These are phyloP conservation scores for Myotis pilosus DNA, from an alignment of 2,797 vertebrate genomes.

Conservation along the genomic window DNA sequence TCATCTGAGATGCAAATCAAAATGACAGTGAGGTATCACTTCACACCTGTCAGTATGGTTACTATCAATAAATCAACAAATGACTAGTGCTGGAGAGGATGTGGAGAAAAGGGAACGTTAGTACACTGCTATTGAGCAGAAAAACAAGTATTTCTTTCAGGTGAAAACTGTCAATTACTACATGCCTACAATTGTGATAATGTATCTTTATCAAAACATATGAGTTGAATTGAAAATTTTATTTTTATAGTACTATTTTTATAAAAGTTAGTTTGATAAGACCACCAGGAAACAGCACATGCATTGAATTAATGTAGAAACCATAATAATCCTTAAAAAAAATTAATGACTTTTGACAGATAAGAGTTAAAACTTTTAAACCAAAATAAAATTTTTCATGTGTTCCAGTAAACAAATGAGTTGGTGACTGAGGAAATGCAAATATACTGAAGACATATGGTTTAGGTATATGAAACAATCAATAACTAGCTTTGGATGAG, in stretches of 20 bases:
- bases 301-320: slow-evolving; percentile 36
- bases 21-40: too few relatives aligned
- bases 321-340: background rate
- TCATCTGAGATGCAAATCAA: too few relatives aligned
- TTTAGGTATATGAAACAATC: background rate
- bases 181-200: background rate
- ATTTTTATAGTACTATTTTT: background rate
- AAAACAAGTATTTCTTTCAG: background rate
- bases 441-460: background rate
- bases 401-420: background rate
- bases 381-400: background rate
- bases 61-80: too few relatives aligned
- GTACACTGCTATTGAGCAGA: background rate
- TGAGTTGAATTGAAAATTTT: background rate
- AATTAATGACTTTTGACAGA: slow-evolving; percentile 30
- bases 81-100: too few relatives aligned
- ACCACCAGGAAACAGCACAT: background rate
- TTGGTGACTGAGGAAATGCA: background rate
- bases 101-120: too few relatives aligned
- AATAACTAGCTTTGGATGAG: background rate
- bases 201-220: background rate
- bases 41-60: too few relatives aligned
- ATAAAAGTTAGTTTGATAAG: background rate
- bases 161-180: background rate
- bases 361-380: slow-evolving; percentile 22